Conservation (phyloP, 2,797 vertebrate genomes). For the Rhinella marina region DNA sequence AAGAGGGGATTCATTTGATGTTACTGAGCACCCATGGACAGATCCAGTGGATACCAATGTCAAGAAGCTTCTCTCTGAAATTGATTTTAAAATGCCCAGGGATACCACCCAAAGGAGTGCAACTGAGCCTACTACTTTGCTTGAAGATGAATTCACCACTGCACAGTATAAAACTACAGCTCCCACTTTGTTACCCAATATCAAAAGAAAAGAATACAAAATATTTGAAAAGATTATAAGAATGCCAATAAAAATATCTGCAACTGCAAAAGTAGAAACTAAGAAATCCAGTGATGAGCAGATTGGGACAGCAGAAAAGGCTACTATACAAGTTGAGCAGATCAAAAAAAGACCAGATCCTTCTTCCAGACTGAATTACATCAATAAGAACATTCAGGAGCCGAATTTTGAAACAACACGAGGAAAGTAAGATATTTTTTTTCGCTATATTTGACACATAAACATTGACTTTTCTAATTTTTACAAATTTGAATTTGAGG, state of each 20-base stretch:
- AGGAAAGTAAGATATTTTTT: conserved; percentile 73
- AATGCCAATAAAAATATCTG: conserved; percentile 12
- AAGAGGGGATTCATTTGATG: conserved; percentile 45
- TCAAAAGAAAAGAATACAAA: conserved; percentile 28
- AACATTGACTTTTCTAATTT: too few species aligned
- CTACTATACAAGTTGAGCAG: not conserved
- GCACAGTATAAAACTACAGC: not conserved
- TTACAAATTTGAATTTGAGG: not conserved
- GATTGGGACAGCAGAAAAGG: conserved; percentile 48
- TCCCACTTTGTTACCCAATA: conserved; percentile 1
- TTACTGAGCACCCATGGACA: conserved; percentile 37
- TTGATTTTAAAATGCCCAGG: not conserved
- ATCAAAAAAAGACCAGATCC: conserved; percentile 45
- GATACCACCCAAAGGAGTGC: conserved; percentile 30
- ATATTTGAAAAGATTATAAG: not conserved
- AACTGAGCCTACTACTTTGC: conserved; percentile 30
- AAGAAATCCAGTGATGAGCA: conserved; percentile 27
- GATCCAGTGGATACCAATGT: conserved; percentile 24
- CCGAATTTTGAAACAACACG: conserved; percentile 73
- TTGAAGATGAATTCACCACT: conserved; percentile 27
- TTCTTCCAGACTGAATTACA: conserved; percentile 53
- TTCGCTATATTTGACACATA: not conserved
- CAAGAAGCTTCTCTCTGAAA: conserved; percentile 43
- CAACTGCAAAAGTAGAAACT: not conserved
- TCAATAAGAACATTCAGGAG: conserved; percentile 61